These are phyloP conservation scores for Ligdia adustata DNA, from an alignment of 2,888 invertebrate genomes.

Conservation along the genomic window DNA sequence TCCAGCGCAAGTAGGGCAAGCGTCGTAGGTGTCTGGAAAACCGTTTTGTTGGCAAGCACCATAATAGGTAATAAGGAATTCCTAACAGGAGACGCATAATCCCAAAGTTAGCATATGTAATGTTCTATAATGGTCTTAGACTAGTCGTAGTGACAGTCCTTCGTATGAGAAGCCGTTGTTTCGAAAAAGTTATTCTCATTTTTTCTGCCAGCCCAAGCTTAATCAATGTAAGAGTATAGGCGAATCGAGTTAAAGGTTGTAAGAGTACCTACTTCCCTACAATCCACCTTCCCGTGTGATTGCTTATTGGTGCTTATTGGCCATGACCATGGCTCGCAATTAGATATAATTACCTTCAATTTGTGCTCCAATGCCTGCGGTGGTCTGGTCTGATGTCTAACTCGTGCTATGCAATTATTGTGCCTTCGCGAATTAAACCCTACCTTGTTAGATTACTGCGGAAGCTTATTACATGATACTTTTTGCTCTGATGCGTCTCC, in stretches of 20 bases:
- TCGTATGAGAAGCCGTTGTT: too few species aligned
- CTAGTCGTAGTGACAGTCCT: too few species aligned
- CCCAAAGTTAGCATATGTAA: conserved; percentile 11
- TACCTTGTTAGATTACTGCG: conserved; percentile 53
- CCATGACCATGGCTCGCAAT: conserved; percentile 81
- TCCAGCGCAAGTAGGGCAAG: conserved; percentile 74
- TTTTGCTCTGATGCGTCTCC: conserved; percentile 29
- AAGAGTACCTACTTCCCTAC: conserved; percentile 51
- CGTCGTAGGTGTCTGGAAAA: conserved; percentile 64
- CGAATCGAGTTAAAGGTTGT: too few species aligned
- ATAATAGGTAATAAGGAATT: conserved; percentile 67
- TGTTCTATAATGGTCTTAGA: too few species aligned
- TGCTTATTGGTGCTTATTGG: conserved; percentile 83
- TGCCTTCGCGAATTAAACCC: conserved; percentile 65
- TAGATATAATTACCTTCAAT: conserved; percentile 82
- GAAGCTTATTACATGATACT: conserved; percentile 49
- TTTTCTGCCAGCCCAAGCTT: too few species aligned
- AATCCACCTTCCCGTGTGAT: conserved; percentile 69
- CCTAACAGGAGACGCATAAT: conserved; percentile 37
- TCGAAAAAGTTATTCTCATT: too few species aligned
- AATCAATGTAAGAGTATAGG: too few species aligned
- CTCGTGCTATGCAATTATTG: conserved; percentile 64
- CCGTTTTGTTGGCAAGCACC: conserved; percentile 75
- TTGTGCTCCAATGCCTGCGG: conserved; percentile 74
- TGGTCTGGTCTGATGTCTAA: conserved; percentile 64